These are phyloP conservation scores for Haemorhous mexicanus DNA, from an alignment of 2,113 vertebrate genomes.

Conservation along the genomic window DNA sequence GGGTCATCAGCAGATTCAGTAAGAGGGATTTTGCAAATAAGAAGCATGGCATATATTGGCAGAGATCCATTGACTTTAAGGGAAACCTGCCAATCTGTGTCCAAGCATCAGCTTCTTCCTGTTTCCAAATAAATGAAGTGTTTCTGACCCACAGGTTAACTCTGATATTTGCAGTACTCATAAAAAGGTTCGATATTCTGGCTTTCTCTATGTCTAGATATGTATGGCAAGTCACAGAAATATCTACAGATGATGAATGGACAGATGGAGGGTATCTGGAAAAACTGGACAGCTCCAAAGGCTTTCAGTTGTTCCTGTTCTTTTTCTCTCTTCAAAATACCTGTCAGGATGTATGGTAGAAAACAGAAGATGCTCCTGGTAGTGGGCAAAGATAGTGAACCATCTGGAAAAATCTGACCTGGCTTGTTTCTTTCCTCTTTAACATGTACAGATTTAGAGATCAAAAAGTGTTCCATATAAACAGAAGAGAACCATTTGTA, in stretches of 20 bases:
- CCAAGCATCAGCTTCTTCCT: not conserved
- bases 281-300: not conserved
- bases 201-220: not conserved
- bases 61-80: not conserved
- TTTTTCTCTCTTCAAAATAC: not conserved
- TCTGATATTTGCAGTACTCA: not conserved
- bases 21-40: not conserved
- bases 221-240: not conserved
- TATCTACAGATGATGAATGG: not conserved
- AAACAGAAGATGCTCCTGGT: not conserved
- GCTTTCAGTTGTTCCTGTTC: not conserved
- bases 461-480: not conserved
- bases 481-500: not conserved
- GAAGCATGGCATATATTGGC: not conserved
- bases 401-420: not conserved
- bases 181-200: not conserved
- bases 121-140: constrained; percentile 13
- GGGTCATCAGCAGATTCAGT: not conserved
- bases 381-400: not conserved
- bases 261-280: not conserved
- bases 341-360: not conserved
- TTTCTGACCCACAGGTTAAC: not conserved
- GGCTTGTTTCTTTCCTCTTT: not conserved
- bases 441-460: not conserved
- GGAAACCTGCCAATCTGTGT: not conserved